A percentile compares a stretch with the other conserved stretches of the same genome.
These are phyloP conservation scores for Scomber japonicus DNA, from an alignment of 2,113 vertebrate genomes.

Conservation along the genomic window DNA sequence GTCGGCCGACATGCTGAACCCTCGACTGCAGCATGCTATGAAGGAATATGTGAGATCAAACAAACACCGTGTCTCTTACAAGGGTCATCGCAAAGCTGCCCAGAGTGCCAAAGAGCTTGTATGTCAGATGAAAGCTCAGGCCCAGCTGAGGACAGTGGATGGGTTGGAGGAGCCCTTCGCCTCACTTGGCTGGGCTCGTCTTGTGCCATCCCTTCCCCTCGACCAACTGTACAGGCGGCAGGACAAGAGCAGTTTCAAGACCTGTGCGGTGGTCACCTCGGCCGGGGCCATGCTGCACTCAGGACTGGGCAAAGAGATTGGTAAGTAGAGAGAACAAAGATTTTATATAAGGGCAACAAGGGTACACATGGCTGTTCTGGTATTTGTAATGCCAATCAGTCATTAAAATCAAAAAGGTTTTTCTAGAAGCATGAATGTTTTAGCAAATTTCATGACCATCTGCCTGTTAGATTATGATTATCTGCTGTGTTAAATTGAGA, in stretches of 20 bases:
- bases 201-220: conserved; percentile 88
- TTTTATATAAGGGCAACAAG: background rate
- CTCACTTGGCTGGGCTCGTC: conserved; percentile 89
- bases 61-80: conserved; percentile 92
- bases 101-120: conserved; percentile 87
- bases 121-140: conserved; percentile 90
- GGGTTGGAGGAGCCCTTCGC: conserved; percentile 94
- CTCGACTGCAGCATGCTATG: conserved; percentile 93
- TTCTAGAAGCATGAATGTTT: background rate
- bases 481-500: background rate
- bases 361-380: too few species aligned
- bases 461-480: background rate
- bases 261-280: conserved; percentile 96
- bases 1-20: conserved; percentile 91
- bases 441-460: background rate
- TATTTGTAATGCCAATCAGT: too few species aligned
- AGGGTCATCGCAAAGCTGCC: conserved; percentile 75
- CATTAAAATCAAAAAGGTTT: background rate
- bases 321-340: conserved; percentile 68
- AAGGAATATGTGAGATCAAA: conserved; percentile 92
- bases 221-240: conserved; percentile 82
- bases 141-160: conserved; percentile 89
- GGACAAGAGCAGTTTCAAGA: conserved; percentile 77
- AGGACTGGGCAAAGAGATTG: conserved; percentile 94
- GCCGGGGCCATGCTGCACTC: conserved; percentile 97